Conservation (phyloP, 2,113 vertebrate species). For the Pica pica region DNA sequence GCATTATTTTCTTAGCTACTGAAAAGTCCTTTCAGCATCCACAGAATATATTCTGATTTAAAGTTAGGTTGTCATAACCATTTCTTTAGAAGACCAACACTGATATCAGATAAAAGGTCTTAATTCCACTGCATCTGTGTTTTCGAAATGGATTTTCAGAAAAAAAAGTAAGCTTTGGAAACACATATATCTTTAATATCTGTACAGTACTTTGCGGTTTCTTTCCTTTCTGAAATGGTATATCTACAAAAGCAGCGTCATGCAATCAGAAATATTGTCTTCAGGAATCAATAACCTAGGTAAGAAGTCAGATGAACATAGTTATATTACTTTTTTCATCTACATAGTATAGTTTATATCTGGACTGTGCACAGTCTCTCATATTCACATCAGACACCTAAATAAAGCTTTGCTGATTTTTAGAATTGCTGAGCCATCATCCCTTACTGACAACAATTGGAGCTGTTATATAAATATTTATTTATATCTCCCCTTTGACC, state of each 20-base stretch:
- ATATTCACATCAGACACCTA: not conserved
- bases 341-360: not conserved
- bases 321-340: not conserved
- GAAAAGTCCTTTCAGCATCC: not conserved
- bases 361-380: not conserved
- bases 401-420: conserved; percentile 16
- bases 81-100: not conserved
- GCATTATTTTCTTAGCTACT: not conserved
- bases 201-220: not conserved
- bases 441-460: not conserved
- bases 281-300: not conserved
- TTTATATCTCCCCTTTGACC: conserved; percentile 24
- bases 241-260: not conserved
- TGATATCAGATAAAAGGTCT: not conserved
- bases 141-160: not conserved
- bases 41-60: not conserved
- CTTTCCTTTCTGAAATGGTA: not conserved
- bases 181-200: not conserved
- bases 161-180: not conserved
- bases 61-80: not conserved
- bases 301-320: not conserved
- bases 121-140: not conserved
- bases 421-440: not conserved
- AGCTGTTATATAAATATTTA: conserved; percentile 24
- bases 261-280: not conserved